Evolutionary conservation across 2,113 vertebrate genomes (phyloP).

Genomic region (Sclerurus mexicanus): DNA sequence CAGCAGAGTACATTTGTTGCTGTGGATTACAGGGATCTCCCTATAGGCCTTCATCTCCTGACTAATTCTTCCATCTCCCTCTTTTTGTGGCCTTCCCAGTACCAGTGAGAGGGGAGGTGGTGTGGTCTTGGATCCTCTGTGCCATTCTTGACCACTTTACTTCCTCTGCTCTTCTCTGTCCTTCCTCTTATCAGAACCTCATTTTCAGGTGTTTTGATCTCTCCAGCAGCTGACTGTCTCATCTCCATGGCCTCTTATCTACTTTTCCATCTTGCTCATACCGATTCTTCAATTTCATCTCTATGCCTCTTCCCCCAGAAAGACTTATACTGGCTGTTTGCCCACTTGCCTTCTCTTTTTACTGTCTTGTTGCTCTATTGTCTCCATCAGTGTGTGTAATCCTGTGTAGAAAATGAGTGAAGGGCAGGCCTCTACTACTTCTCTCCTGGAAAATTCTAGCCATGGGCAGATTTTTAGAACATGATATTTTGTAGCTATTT

Average conservation of each 20-base stretch:
- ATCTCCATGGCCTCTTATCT: neutral
- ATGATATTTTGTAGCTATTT: neutral
- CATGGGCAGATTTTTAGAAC: neutral
- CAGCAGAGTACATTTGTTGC: neutral
- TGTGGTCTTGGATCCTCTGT: neutral
- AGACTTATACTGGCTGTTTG: neutral
- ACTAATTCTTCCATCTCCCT: neutral
- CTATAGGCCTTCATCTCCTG: neutral
- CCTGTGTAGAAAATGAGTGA: neutral
- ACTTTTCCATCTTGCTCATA: neutral
- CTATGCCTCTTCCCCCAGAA: neutral
- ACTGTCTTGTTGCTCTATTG: neutral
- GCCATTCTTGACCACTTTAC: neutral
- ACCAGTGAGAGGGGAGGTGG: neutral
- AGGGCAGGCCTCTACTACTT: neutral
- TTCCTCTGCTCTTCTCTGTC: neutral
- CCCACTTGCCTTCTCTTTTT: neutral
- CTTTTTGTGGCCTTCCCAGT: neutral
- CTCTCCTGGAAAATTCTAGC: conserved; percentile 15
- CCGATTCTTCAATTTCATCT: neutral
- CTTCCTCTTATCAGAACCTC: neutral
- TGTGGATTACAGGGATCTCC: conserved; percentile 1
- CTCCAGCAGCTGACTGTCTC: neutral
- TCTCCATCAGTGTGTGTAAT: conserved; percentile 19
- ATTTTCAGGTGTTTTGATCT: conserved; percentile 1